A percentile compares a stretch with the other conserved stretches of the same genome.
Evolutionary conservation across 2,888 invertebrate species (phyloP).

Genomic region (Gisinianus flammeolus): DNA sequence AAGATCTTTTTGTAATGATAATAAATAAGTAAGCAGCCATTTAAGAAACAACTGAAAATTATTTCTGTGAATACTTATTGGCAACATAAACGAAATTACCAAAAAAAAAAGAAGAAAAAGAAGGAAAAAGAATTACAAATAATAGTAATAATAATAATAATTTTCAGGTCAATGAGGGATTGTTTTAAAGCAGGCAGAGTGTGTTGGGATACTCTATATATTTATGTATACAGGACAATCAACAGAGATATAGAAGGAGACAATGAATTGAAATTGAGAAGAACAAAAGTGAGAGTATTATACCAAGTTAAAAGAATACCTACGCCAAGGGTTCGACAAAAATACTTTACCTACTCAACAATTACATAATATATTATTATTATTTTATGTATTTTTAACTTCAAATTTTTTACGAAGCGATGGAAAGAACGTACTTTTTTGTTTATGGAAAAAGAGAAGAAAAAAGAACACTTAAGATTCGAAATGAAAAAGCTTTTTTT

Average conservation of each 20-base stretch:
- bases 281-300: no score
- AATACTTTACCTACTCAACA: neutral
- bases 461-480: no score
- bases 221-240: slow-evolving; percentile 4
- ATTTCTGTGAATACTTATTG: no score
- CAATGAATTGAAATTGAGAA: no score
- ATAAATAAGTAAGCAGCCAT: no score
- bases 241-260: neutral
- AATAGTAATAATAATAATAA: neutral
- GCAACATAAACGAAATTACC: no score
- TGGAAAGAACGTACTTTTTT: neutral
- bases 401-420: neutral
- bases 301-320: neutral
- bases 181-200: neutral
- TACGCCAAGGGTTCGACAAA: neutral
- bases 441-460: no score
- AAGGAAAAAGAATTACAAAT: no score
- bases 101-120: no score
- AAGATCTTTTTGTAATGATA: no score
- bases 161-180: neutral
- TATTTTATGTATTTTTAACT: neutral
- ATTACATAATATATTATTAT: neutral
- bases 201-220: neutral
- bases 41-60: no score
- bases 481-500: no score